Percentiles rank a stretch among this genome's conserved stretches.
These are phyloP conservation scores for Gracilinanus agilis DNA, from an alignment of 2,113 vertebrate species.

Conservation along the genomic window DNA sequence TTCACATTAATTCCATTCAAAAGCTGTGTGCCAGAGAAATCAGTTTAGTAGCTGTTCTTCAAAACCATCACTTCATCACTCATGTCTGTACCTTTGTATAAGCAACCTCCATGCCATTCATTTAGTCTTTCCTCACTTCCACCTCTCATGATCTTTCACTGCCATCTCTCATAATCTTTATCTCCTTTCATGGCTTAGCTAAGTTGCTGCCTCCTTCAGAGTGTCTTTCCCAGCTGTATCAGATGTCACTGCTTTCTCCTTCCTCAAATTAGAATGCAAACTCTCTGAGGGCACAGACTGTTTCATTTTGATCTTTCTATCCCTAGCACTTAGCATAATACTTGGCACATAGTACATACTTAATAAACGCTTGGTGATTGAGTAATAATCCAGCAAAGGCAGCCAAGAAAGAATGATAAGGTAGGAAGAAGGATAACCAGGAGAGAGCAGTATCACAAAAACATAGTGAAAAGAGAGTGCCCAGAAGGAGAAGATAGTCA, in stretches of 20 bases:
- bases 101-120: neutral
- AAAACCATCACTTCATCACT: neutral
- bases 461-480: too few relatives aligned
- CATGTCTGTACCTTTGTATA: neutral
- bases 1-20: neutral
- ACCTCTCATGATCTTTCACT: neutral
- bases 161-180: neutral
- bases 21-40: neutral
- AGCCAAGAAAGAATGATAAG: too few relatives aligned
- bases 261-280: neutral
- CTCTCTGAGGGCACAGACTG: too few relatives aligned
- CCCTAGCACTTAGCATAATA: too few relatives aligned
- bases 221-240: neutral
- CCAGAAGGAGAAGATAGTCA: too few relatives aligned
- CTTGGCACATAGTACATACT: too few relatives aligned
- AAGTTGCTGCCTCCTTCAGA: neutral
- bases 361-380: too few relatives aligned
- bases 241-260: neutral
- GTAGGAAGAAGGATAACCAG: too few relatives aligned
- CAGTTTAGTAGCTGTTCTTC: neutral
- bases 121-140: neutral
- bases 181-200: neutral
- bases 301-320: too few relatives aligned
- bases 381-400: too few relatives aligned
- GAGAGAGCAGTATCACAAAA: too few relatives aligned